A percentile compares a stretch with the other conserved stretches of the same genome.
Evolutionary conservation across 2,888 invertebrate species (phyloP).

Genomic region (Timema cristinae): DNA sequence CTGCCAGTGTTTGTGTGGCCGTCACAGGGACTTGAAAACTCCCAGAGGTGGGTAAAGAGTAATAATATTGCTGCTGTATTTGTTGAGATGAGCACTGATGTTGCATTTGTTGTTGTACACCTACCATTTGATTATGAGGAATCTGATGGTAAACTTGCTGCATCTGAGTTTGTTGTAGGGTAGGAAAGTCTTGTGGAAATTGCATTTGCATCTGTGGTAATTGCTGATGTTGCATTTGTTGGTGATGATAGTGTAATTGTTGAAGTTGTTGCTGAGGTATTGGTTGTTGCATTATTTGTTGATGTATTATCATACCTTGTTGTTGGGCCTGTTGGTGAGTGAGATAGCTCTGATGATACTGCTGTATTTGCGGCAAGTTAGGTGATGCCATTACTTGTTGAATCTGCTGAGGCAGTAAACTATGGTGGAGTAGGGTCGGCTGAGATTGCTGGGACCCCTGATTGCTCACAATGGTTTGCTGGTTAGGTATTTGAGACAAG

Average conservation of each 20-base stretch:
- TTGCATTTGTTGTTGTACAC: constrained; percentile 53
- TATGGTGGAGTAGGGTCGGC: constrained; percentile 37
- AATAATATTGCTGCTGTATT: constrained; percentile 45
- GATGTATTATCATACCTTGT: constrained; percentile 31
- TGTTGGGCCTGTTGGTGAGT: constrained; percentile 51
- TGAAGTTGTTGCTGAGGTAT: neutral
- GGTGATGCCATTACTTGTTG: constrained; percentile 38
- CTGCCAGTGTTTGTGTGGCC: constrained; percentile 41
- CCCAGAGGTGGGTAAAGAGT: constrained; percentile 51
- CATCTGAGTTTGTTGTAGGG: constrained; percentile 14
- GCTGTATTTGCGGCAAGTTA: constrained; percentile 45
- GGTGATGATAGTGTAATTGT: constrained; percentile 6
- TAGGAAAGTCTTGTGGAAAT: constrained; percentile 2
- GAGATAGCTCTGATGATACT: constrained; percentile 48
- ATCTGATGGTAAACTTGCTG: constrained; percentile 22
- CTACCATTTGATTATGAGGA: constrained; percentile 45
- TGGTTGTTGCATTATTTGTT: constrained; percentile 38
- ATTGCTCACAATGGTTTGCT: constrained; percentile 16
- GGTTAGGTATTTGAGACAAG: constrained; percentile 34
- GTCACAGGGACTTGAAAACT: constrained; percentile 47
- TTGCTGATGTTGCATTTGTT: neutral
- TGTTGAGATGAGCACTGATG: constrained; percentile 32
- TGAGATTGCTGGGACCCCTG: constrained; percentile 27
- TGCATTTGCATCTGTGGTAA: constrained; percentile 1
- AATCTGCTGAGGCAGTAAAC: constrained; percentile 39